Evolutionary conservation across 2,888 invertebrate genomes (phyloP), one percentile per base, ranked within the genome.

Genomic region (Lasioglossum vierecki): DNA sequence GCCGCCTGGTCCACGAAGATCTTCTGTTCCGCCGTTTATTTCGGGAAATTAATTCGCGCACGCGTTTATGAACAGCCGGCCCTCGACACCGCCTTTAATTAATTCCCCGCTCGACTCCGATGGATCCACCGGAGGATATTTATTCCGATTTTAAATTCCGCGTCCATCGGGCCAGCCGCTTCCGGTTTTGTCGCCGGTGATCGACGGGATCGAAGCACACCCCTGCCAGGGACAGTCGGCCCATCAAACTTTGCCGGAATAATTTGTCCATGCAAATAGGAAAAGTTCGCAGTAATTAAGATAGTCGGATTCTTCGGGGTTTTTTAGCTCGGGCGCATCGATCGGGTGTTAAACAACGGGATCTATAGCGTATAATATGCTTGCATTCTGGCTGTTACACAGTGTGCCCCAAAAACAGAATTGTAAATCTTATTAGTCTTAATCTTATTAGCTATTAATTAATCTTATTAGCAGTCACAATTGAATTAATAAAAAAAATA

Each of bases 11-110:
- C 53, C 68, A 41, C n/a, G n/a, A 35, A 74, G 70, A 79, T 85
- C 74, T 85, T 86, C 73, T 35, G 57, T 72, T 75, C 35, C 18
- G 44, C 72, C 76, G 76, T 79, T 78, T 71, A 82, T 85, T 84
- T 78, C 77, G 44, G 75, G 46, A 70, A 70, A 81, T 85, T 81
- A 77, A 85, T 85, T 44, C 80, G 49, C 13, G 22, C 30, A 30
- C n/a, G 44, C 30, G 44, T 76, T 76, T 53, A 73, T 72, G 49
- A 53, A 49, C 81, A 72, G 41, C 30, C 63, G 13, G 22, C 26
- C 70, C 68, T 57, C 30, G 57, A 53, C 66, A 71, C 4, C 44
- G 71, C 8, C 46, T 49, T 72, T 72, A 72, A 72, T 72, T 72
- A 80, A 82, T 80, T 57, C 46, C 26, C 57, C 13, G 70, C 75